These are phyloP conservation scores for Salvelinus namaycush DNA, from an alignment of 2,113 vertebrate species.

Conservation along the genomic window DNA sequence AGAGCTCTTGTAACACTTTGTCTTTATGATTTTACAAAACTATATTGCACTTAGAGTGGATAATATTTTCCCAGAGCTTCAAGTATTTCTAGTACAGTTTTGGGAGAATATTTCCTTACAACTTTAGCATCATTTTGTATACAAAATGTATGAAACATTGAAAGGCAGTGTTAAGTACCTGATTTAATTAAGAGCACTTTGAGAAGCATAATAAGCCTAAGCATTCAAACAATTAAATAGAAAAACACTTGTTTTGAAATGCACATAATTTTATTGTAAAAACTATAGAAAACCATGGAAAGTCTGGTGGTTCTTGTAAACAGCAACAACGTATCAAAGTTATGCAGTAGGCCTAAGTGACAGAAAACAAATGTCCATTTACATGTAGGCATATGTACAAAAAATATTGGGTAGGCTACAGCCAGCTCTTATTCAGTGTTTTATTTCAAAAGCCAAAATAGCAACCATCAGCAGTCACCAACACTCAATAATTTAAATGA, in stretches of 20 bases:
- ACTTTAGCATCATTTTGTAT: background rate
- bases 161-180: slow-evolving; percentile 36
- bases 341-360: slow-evolving; percentile 30
- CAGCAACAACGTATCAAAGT: slow-evolving; percentile 11
- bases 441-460: slow-evolving; percentile 36
- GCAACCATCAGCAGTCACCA: slow-evolving; percentile 32
- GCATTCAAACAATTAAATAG: slow-evolving; percentile 14
- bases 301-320: background rate
- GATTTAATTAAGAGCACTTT: slow-evolving; percentile 23
- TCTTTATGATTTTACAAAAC: background rate
- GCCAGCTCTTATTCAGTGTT: slow-evolving; percentile 65
- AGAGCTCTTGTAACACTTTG: slow-evolving; percentile 1
- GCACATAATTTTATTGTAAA: background rate
- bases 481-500: slow-evolving; percentile 52
- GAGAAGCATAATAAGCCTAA: slow-evolving; percentile 7
- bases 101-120: background rate
- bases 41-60: background rate
- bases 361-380: slow-evolving; percentile 3
- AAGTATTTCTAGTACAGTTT: background rate
- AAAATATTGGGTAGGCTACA: slow-evolving; percentile 52
- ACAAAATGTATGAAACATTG: background rate
- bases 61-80: background rate
- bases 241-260: slow-evolving; percentile 23
- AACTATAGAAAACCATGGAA: slow-evolving; percentile 17
- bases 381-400: slow-evolving; percentile 48